Evolutionary conservation across 2,113 vertebrate species (phyloP).

Genomic region (Addax nasomaculatus): DNA sequence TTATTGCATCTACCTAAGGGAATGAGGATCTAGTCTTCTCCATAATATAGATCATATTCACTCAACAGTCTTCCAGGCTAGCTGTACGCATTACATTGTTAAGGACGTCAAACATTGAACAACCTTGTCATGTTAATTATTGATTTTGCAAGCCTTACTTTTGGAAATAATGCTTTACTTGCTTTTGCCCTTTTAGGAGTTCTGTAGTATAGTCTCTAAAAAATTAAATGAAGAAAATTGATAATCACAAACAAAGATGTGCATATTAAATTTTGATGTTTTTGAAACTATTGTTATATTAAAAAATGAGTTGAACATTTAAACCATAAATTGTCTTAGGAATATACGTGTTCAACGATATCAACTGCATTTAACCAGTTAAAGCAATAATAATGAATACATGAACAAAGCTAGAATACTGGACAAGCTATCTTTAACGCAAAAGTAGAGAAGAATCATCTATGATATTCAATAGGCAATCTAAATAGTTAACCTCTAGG

Average conservation of each 20-base stretch:
- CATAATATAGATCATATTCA: neutral
- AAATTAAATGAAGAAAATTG: neutral
- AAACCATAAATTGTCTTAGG: neutral
- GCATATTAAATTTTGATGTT: neutral
- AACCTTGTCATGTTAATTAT: conserved; percentile 4
- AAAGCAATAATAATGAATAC: neutral
- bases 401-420: neutral
- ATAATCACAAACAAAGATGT: conserved; percentile 1
- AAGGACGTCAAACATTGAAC: neutral
- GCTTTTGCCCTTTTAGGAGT: neutral
- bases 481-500: neutral
- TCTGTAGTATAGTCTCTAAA: neutral
- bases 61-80: neutral
- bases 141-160: conserved; percentile 8
- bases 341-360: neutral
- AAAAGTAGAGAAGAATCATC: conserved; percentile 19
- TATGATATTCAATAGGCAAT: neutral
- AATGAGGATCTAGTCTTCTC: neutral
- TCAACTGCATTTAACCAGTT: neutral
- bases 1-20: neutral
- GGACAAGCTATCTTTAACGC: neutral
- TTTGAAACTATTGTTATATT: neutral
- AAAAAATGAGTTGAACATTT: conserved; percentile 26
- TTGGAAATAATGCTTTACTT: conserved; percentile 1
- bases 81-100: neutral